phyloP scores from a whole-genome alignment of 2,888 invertebrate genomes.

The Girardia tigrina region DNA sequence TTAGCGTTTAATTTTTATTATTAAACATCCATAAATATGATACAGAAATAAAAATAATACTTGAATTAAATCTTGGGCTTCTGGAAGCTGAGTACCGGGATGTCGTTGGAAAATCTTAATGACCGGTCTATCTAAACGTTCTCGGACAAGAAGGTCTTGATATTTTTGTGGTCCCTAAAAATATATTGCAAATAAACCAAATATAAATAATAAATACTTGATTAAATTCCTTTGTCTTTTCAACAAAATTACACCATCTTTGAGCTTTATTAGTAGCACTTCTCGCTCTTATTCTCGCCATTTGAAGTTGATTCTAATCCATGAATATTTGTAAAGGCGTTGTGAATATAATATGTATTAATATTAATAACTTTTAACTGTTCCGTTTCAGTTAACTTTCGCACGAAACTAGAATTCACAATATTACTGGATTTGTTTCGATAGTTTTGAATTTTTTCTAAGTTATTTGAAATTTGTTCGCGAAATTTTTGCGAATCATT shows the following conservation, averaged over 20 bases:
- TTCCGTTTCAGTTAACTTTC: background rate
- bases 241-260: background rate
- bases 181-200: too few relatives aligned
- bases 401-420: conserved; percentile 9
- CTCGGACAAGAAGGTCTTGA: conserved; percentile 38
- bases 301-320: background rate
- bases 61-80: conserved; percentile 46
- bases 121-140: conserved; percentile 47
- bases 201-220: background rate
- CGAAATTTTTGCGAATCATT: background rate
- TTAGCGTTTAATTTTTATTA: too few relatives aligned
- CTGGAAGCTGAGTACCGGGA: conserved; percentile 49
- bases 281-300: background rate
- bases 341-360: background rate
- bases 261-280: background rate
- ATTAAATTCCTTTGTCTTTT: background rate
- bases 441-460: background rate
- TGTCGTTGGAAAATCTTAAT: conserved; percentile 48
- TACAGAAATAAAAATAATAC: conserved; percentile 39
- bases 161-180: conserved; percentile 1
- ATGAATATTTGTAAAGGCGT: background rate
- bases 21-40: too few relatives aligned
- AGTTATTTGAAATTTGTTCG: background rate
- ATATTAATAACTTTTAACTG: background rate
- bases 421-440: background rate